Evolutionary conservation across 2,888 invertebrate genomes (phyloP), one percentile per base, ranked within the genome.

Genomic region (Hypomecis atomaria): DNA sequence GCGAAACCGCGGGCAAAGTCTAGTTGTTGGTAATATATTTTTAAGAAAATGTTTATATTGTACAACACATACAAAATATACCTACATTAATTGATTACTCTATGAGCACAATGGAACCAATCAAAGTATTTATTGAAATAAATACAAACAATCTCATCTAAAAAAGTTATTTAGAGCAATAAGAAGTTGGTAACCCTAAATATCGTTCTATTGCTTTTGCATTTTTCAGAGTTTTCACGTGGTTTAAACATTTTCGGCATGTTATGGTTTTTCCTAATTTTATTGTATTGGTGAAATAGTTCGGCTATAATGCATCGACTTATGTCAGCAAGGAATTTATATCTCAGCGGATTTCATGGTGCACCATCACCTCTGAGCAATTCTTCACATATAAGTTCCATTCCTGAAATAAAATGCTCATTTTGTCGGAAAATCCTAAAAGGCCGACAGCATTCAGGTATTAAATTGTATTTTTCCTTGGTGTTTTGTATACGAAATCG

Each of bases 291-390:
- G 62, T 82, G 69, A 73, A 76, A 76, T 74, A 77, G 74, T 72
- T 71, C 55, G 69, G 65, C 62, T 59, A 88, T 61, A 82, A 93
- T 93, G 93, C 88, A 93, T 84, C 89, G 93, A 64, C 74, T 93
- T 70, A 73, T 87, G 69, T 84, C 85, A 65, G 88, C 89, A 38
- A 87, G 85, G 71, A 89, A 85, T 78, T 77, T 92, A 66, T 91
- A 89, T 77, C 88, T 88, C 55, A 85, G 79, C 75, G 84, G 87
- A 74, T 82, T 89, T 69, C 85, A 88, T 67, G 82, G 84, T 65
- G 73, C 86, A 64, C 73, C 86, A 13, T 69, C 83, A 61, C 77
- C 85, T 57, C 71, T 82, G 44, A 85, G 78, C 62, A 85, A 75
- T 78, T 73, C 79, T 34, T 43, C 81, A 9, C 83, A 76, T 73